These are phyloP conservation scores for Crepidodera aurea DNA, from an alignment of 2,888 invertebrate species.

Conservation along the genomic window DNA sequence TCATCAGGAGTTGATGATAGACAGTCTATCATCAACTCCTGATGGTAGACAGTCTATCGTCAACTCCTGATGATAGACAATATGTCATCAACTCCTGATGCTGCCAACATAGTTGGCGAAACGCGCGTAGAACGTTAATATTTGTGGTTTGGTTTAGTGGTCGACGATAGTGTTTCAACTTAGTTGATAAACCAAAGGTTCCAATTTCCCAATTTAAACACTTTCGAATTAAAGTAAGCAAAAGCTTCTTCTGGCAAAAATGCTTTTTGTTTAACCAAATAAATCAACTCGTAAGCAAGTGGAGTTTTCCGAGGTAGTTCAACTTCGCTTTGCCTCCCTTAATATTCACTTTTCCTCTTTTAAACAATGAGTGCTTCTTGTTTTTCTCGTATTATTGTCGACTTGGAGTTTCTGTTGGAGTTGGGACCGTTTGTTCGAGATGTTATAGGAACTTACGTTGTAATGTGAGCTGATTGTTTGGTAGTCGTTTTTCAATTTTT, in stretches of 20 bases:
- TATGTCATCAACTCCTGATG: too few species aligned
- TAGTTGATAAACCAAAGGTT: too few species aligned
- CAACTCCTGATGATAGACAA: too few species aligned
- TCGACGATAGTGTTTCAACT: too few species aligned
- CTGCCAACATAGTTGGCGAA: too few species aligned
- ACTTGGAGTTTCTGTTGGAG: slow-evolving; percentile 17
- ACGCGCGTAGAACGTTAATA: too few species aligned
- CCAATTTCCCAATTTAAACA: too few species aligned
- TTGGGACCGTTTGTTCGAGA: slow-evolving; percentile 39
- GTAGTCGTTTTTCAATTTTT: slow-evolving; percentile 48
- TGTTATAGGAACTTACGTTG: slow-evolving; percentile 12
- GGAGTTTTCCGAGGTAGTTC: slow-evolving; percentile 42
- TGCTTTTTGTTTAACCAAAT: slow-evolving; percentile 41
- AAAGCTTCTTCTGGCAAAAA: slow-evolving; percentile 34
- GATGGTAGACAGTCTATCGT: too few species aligned
- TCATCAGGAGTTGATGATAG: too few species aligned
- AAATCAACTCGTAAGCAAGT: slow-evolving; percentile 44
- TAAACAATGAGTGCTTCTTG: slow-evolving; percentile 31
- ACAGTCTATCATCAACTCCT: too few species aligned
- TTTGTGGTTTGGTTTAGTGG: too few species aligned
- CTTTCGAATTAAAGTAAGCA: slow-evolving; percentile 34
- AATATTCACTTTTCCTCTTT: slow-evolving; percentile 11
- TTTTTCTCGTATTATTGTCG: slow-evolving; percentile 28
- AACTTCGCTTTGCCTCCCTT: slow-evolving; percentile 32
- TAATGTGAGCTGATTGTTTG: slow-evolving; percentile 39